These are phyloP conservation scores for Augiades crinisus DNA, from an alignment of 2,888 invertebrate genomes.

Conservation along the genomic window DNA sequence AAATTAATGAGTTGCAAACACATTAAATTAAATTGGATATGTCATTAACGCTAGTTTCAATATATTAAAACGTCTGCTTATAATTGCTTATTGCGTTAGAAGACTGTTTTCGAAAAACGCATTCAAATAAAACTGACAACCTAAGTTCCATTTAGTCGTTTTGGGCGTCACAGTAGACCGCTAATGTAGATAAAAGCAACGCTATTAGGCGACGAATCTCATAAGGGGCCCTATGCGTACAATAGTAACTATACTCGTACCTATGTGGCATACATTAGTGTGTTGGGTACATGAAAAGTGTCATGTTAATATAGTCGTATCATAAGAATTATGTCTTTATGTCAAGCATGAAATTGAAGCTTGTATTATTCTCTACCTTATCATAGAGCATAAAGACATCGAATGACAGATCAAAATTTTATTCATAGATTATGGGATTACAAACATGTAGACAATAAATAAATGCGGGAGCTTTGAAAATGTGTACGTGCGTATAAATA, in stretches of 20 bases:
- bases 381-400: constrained; percentile 7
- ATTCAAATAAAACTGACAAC: too few relatives aligned
- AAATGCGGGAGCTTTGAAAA: constrained; percentile 12
- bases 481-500: constrained; percentile 11
- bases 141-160: too few relatives aligned
- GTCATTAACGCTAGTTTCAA: too few relatives aligned
- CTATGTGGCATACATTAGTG: background rate
- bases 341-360: constrained; percentile 2
- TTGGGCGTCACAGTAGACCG: background rate
- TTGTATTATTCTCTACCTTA: background rate
- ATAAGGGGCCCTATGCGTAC: too few relatives aligned
- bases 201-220: background rate
- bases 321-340: constrained; percentile 2
- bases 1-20: too few relatives aligned
- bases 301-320: constrained; percentile 1
- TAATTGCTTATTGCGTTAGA: too few relatives aligned
- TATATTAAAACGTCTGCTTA: too few relatives aligned
- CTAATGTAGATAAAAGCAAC: background rate
- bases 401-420: constrained; percentile 15
- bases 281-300: background rate
- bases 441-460: constrained; percentile 11
- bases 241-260: background rate
- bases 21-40: too few relatives aligned
- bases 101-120: too few relatives aligned
- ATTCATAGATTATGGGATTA: constrained; percentile 17